phyloP scores from a whole-genome alignment of 92 coral and sea anemone genomes.

The Desmophyllum pertusum region DNA sequence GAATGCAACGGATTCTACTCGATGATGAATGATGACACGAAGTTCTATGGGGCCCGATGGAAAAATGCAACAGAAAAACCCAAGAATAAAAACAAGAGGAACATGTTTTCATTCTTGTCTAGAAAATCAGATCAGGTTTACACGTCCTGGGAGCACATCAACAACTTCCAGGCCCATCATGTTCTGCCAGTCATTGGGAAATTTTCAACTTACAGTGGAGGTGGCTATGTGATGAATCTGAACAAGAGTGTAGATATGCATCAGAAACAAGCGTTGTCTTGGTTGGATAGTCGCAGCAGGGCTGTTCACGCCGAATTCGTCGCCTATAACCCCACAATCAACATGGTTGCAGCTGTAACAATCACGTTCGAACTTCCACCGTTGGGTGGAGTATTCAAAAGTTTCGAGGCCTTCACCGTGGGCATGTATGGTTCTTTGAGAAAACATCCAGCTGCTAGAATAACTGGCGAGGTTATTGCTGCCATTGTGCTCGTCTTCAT shows the following conservation, averaged over 20 bases:
- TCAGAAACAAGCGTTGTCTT: constrained; percentile 21
- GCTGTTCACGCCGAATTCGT: constrained; percentile 62
- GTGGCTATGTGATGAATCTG: constrained; percentile 57
- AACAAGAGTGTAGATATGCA: constrained; percentile 26
- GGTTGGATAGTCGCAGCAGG: constrained; percentile 64
- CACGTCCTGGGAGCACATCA: constrained; percentile 59
- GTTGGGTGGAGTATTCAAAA: constrained; percentile 59
- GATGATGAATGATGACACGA: constrained; percentile 45
- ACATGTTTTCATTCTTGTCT: constrained; percentile 24
- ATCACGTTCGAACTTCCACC: constrained; percentile 64
- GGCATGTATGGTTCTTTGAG: constrained; percentile 42
- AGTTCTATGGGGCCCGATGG: constrained; percentile 41
- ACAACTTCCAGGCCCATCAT: constrained; percentile 52
- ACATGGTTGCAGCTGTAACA: constrained; percentile 55
- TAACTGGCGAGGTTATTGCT: constrained; percentile 41
- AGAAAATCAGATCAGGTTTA: background rate
- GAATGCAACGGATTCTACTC: constrained; percentile 58
- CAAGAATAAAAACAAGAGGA: background rate
- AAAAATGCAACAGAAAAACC: constrained; percentile 15
- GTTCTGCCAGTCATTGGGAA: constrained; percentile 51
- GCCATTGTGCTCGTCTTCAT: constrained; percentile 43
- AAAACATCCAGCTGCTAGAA: constrained; percentile 33
- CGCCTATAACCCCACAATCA: constrained; percentile 56
- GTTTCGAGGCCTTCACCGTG: constrained; percentile 37
- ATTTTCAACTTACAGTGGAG: constrained; percentile 64